These are phyloP conservation scores for Trichechus manatus DNA, from an alignment of 2,113 vertebrate species.

Conservation along the genomic window DNA sequence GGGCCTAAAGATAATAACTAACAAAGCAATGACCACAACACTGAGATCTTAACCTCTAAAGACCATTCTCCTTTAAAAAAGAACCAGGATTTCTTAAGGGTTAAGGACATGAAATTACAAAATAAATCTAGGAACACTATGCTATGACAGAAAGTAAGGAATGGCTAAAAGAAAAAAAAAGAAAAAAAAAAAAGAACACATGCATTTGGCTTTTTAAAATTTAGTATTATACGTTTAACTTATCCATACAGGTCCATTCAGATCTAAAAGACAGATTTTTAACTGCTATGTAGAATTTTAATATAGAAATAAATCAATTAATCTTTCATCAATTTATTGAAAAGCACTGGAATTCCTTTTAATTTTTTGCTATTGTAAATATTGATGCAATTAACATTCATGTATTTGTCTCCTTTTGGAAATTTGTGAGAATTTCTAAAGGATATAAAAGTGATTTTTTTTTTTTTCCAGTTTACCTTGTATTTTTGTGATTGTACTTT, in stretches of 20 bases:
- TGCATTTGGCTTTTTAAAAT: constrained; percentile 15
- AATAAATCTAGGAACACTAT: constrained; percentile 33
- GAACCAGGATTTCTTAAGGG: not conserved
- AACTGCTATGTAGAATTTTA: not conserved
- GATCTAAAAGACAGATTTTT: constrained; percentile 29
- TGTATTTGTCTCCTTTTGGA: not conserved
- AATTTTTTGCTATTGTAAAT: too few relatives aligned
- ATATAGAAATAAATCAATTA: not conserved
- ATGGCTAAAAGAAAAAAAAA: not conserved
- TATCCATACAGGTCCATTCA: not conserved
- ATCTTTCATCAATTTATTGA: not conserved
- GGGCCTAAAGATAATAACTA: not conserved
- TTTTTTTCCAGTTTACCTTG: not conserved
- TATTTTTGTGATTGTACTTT: not conserved
- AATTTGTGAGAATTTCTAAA: constrained; percentile 37
- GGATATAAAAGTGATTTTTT: not conserved
- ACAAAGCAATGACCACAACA: not conserved
- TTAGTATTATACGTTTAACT: not conserved
- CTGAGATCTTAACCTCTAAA: constrained; percentile 42
- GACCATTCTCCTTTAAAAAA: not conserved
- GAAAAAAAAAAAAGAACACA: not conserved
- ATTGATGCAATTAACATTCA: not conserved
- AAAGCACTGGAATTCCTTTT: constrained; percentile 44
- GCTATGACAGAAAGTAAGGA: constrained; percentile 16
- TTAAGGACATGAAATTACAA: constrained; percentile 42